Conservation (phyloP, 2,113 vertebrate species). For the Thamnophis sirtalis region DNA sequence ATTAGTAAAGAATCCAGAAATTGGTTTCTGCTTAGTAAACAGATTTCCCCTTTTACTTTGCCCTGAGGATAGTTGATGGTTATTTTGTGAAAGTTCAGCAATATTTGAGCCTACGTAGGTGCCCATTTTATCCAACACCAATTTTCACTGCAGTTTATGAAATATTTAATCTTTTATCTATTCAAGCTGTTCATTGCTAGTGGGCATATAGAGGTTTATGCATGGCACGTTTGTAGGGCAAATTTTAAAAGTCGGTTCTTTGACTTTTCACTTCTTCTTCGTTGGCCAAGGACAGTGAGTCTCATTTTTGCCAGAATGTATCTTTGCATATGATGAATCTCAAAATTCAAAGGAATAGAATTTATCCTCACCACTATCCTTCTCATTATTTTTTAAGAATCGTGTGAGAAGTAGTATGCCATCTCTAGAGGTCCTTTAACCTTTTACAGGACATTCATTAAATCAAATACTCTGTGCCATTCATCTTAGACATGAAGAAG, state of each 20-base stretch:
- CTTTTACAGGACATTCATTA: slow-evolving; percentile 64
- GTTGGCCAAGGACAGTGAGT: slow-evolving; percentile 68
- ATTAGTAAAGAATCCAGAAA: slow-evolving; percentile 35
- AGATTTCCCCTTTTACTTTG: slow-evolving; percentile 28
- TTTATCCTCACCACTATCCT: slow-evolving; percentile 67
- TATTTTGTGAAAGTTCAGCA: slow-evolving; percentile 41
- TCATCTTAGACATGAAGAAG: slow-evolving; percentile 43
- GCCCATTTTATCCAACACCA: slow-evolving; percentile 42
- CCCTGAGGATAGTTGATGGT: slow-evolving; percentile 42
- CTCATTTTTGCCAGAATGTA: slow-evolving; percentile 65
- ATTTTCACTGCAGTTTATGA: slow-evolving; percentile 59
- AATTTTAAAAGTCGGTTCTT: slow-evolving; percentile 70
- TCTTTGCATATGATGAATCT: slow-evolving; percentile 71
- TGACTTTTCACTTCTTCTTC: slow-evolving; percentile 45
- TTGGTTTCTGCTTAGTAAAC: slow-evolving; percentile 27
- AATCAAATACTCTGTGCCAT: slow-evolving; percentile 59
- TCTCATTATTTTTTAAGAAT: slow-evolving; percentile 66
- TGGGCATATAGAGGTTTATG: slow-evolving; percentile 50
- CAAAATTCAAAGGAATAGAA: slow-evolving; percentile 67
- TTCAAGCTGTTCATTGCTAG: slow-evolving; percentile 62
- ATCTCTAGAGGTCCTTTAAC: slow-evolving; percentile 62
- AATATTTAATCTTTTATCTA: slow-evolving; percentile 65
- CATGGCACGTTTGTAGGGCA: slow-evolving; percentile 60
- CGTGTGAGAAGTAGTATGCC: slow-evolving; percentile 66
- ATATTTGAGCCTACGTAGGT: slow-evolving; percentile 19